Percentiles rank a stretch among this genome's conserved stretches.
phyloP scores from a whole-genome alignment of 2,113 vertebrate genomes.

The Ochotona curzoniae region DNA sequence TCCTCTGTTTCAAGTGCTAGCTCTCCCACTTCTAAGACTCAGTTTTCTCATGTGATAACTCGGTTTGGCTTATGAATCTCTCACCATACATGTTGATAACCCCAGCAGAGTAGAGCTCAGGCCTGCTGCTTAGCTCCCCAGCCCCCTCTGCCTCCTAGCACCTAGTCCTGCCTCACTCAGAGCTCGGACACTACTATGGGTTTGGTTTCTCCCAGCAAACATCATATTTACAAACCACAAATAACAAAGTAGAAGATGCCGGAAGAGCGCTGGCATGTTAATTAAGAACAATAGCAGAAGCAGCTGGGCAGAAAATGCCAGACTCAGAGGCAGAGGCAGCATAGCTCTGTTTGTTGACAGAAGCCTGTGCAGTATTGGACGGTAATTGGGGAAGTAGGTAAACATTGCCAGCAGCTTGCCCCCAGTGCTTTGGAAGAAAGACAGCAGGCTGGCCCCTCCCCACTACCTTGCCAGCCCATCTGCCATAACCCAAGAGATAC shows the following conservation, averaged over 20 bases:
- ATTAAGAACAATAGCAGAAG: slow-evolving; percentile 91
- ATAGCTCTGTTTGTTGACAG: slow-evolving; percentile 99
- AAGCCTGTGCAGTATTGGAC: slow-evolving; percentile 96
- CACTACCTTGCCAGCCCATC: slow-evolving; percentile 71
- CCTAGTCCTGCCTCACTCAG: slow-evolving; percentile 39
- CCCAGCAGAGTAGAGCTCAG: not conserved
- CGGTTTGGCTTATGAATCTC: not conserved
- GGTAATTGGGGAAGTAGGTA: slow-evolving; percentile 99
- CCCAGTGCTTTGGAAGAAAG: slow-evolving; percentile 89
- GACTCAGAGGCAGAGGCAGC: slow-evolving; percentile 93
- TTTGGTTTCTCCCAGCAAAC: slow-evolving; percentile 80
- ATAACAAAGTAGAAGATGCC: slow-evolving; percentile 88
- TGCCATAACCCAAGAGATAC: slow-evolving; percentile 65
- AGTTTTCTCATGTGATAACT: slow-evolving; percentile 42
- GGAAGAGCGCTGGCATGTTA: slow-evolving; percentile 89
- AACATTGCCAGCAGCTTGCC: slow-evolving; percentile 97
- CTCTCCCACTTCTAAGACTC: not conserved
- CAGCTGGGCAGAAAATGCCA: slow-evolving; percentile 91
- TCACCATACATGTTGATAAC: not conserved
- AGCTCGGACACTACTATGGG: slow-evolving; percentile 69
- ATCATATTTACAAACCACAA: slow-evolving; percentile 87
- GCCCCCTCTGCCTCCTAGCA: not conserved
- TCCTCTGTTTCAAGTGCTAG: not conserved
- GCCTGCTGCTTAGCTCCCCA: not conserved
- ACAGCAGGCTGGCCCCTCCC: slow-evolving; percentile 74